Base-by-base conservation (phyloP, 2,888 invertebrate species). In the Hirtodrosophila alboralis region DNA sequence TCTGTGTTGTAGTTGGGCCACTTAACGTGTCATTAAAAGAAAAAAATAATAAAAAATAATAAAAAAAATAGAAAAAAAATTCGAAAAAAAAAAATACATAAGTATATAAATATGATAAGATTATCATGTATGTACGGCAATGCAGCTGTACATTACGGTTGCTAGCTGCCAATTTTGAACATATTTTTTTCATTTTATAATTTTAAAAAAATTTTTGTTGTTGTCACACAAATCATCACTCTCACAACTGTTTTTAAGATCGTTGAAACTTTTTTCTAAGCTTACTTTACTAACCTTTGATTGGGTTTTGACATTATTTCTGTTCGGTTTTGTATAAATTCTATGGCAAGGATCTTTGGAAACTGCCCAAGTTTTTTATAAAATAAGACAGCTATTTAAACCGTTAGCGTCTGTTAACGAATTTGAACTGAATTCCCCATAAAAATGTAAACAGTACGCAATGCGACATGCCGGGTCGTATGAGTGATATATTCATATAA, bases 331-430 rank as follows among this genome's bases (percentile, higher is more conserved):
- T 36, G 7, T n/a, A 4, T 21, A 7, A 7, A 7, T 45, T 8
- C 8, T n/a, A 6, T 27, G 2, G 0, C 1, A 18, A 54, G 68
- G 68, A 66, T 66, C 49, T 31, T n/a, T n/a, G n/a, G 54, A 48
- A 40, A 4, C 7, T 18, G 5, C 30, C 47, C 9, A 26, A 1
- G 5, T 4, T 4, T 16, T 8, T 2, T n/a, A n/a, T n/a, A n/a
- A 13, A 7, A 3, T 10, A 0, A 8, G 23, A 12, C 33, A 23
- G 13, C n/a, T 37, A 36, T 63, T 52, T 33, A 79, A 83, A 84
- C 84, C 87, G 80, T 77, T 83, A 79, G 86, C 83, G 84, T 57
- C 85, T 75, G 75, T 79, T 85, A 71, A 77, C 71, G 70, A 84
- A 84, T 69, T 72, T 72, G 43, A 72, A 84, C 84, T 84, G 77